A percentile compares a stretch with the other conserved stretches of the same genome.
Evolutionary conservation across 92 coral and sea anemone genomes (phyloP).

Genomic region (Diadumene lineata): DNA sequence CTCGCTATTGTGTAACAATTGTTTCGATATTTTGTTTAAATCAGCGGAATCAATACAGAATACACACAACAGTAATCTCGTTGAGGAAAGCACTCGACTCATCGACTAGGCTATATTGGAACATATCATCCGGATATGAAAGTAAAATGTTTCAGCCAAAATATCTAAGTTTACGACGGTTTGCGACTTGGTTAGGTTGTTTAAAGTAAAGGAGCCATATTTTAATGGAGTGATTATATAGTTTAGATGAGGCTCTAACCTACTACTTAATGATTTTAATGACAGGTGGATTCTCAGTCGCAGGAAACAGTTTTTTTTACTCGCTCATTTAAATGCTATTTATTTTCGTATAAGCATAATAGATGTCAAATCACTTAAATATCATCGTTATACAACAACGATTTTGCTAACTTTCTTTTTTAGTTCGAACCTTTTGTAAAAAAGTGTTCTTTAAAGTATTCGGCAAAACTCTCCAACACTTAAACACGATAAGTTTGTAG

Average conservation of each 20-base stretch:
- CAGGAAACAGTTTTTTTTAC: not conserved
- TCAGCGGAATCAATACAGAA: not conserved
- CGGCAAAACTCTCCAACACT: slow-evolving; percentile 15
- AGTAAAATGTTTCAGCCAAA: no score
- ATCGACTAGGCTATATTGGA: not conserved
- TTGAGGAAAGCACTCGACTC: not conserved
- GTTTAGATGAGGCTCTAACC: slow-evolving; percentile 3
- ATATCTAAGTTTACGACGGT: no score
- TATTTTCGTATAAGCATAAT: not conserved
- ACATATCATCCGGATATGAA: no score
- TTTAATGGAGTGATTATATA: not conserved
- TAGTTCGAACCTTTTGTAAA: no score
- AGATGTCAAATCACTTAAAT: not conserved
- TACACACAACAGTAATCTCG: not conserved
- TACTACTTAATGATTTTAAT: not conserved
- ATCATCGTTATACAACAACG: no score
- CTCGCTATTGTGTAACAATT: not conserved
- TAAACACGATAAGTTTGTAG: slow-evolving; percentile 26
- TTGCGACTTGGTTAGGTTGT: no score
- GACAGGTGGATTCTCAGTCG: not conserved
- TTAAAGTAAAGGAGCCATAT: not conserved
- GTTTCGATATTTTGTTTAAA: not conserved
- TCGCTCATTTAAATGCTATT: not conserved
- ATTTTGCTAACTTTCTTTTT: no score
- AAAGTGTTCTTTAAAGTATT: no score